These are phyloP conservation scores for Tachycineta bicolor DNA, from an alignment of 2,113 vertebrate genomes.

Conservation along the genomic window DNA sequence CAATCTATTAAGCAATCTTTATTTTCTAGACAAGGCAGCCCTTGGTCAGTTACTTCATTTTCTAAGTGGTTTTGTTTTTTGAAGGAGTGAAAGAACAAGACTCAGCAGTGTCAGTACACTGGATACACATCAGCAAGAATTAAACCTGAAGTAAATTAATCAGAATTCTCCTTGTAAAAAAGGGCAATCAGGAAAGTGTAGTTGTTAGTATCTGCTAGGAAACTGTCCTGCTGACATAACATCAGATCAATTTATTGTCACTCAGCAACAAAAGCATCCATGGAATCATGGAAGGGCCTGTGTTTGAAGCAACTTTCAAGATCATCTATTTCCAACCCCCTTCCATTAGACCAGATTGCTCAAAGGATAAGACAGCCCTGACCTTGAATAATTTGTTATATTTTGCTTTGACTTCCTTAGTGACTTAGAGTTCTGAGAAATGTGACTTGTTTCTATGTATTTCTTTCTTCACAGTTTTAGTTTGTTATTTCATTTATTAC, in stretches of 20 bases:
- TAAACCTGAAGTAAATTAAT: neutral
- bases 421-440: neutral
- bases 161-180: neutral
- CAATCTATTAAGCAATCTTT: neutral
- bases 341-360: neutral
- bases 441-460: neutral
- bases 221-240: neutral
- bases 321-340: neutral
- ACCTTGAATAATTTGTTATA: neutral
- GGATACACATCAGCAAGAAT: neutral
- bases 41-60: neutral
- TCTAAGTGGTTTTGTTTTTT: neutral
- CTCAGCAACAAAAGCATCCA: neutral
- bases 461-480: neutral
- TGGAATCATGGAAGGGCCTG: neutral
- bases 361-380: neutral
- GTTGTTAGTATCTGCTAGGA: neutral
- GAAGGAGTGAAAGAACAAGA: neutral
- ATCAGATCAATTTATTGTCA: neutral
- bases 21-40: neutral
- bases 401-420: neutral
- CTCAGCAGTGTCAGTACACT: neutral
- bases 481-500: neutral
- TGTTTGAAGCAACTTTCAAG: neutral
- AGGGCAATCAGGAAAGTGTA: neutral